Evolutionary conservation across 2,113 vertebrate genomes (phyloP), one percentile per base, ranked within the genome.

Genomic region (Seriola dumerili): DNA sequence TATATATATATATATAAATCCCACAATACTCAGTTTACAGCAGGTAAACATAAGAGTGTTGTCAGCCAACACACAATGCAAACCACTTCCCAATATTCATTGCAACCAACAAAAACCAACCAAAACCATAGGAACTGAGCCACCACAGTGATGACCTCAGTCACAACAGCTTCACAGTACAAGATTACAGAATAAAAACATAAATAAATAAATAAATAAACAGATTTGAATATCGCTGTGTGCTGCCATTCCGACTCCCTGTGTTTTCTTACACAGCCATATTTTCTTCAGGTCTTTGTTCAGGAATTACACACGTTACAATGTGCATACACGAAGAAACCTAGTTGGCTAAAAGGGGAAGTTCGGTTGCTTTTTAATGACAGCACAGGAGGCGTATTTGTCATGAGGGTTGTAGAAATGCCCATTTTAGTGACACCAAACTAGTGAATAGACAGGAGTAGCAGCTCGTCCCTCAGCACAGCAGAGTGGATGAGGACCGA

Each of bases 401-500:
- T 71, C 68, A 48, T 57, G 32, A 58, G 44, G 64, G 21, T 42
- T 62, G 63, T 84, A 73, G 65, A 84, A 77, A 21, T 50, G 65
- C 16, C 61, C 17, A 14, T 72, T n/a, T 67, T 58, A 36, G 64
- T 14, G 14, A 50, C 32, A 7, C 5, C 50, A 23, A 32, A 40
- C 11, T 52, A 54, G 61, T 64, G 68, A 75, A 61, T 16, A 21
- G 13, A 57, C 14, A 13, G 71, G 19, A 75, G 80, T 29, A 68
- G 72, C 36, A 57, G 61, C 75, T 66, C 16, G 68, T 83, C 72
- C 78, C 72, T 46, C 44, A 59, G 68, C 64, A 5, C 69, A 23
- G 64, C 81, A 32, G 84, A 76, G 48, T 58, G 64, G 87, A 78
- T 61, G 6, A 32, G 55, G 74, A 32, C 83, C 32, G 79, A 80